Conservation (phyloP, 2,113 vertebrate species). For the Gobiocypris rarus region DNA sequence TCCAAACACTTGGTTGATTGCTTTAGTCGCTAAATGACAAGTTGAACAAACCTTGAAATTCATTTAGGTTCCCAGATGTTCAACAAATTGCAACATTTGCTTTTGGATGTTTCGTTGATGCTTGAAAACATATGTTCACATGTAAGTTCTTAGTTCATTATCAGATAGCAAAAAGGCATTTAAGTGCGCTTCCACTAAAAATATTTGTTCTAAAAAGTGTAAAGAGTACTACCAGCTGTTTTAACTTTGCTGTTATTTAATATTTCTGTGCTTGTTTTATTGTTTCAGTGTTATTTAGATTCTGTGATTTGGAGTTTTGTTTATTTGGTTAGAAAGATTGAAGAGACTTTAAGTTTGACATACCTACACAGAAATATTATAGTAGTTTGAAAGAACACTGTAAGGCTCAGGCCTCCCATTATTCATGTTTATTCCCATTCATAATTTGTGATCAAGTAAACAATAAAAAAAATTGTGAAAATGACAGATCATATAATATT, state of each 20-base stretch:
- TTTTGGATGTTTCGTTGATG: neutral
- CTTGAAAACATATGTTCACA: neutral
- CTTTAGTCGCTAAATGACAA: constrained; percentile 55
- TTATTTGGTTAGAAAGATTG: neutral
- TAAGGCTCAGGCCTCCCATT: neutral
- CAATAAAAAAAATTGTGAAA: constrained; percentile 15
- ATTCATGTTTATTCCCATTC: neutral
- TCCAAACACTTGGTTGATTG: constrained; percentile 66
- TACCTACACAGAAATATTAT: neutral
- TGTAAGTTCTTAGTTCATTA: neutral
- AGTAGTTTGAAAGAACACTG: neutral
- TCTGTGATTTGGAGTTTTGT: neutral
- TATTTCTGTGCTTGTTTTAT: neutral
- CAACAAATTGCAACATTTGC: neutral
- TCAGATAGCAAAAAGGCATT: neutral
- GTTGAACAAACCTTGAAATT: neutral
- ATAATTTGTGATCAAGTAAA: neutral
- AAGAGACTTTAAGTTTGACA: neutral
- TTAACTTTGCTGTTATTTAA: neutral
- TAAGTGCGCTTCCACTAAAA: neutral
- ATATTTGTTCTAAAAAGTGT: neutral
- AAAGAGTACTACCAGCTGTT: neutral
- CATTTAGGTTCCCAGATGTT: neutral
- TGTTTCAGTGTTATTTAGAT: neutral
- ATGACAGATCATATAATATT: no score